Base-by-base conservation (phyloP, 2,113 vertebrate species). In the Cochlearius cochlearius region DNA sequence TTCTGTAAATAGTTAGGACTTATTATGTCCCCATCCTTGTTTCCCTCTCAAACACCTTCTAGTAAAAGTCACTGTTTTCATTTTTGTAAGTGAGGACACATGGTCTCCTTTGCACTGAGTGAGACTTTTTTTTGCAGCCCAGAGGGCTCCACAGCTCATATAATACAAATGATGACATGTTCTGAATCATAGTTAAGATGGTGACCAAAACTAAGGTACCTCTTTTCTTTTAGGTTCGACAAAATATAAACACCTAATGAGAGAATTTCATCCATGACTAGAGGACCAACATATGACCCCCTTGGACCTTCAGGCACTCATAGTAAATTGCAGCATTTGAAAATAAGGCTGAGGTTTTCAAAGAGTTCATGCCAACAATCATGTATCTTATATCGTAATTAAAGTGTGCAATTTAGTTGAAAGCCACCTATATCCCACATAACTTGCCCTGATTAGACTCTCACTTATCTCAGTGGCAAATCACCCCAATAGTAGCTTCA, bases 81-180 rank as follows among this genome's bases (percentile, higher is more conserved):
- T 69, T 62, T 83, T 83, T 53, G 3, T 43, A 75, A 58, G 22
- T 16, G 21, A 66, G 12, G 11, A 66, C 3, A 25, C 7, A 14
- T 14, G 11, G 12, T 75, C 5, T 43, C 3, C 27, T 77, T 88
- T n/a, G 12, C 7, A 71, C 14, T 29, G 32, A 11, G 7, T 58
- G n/a, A 90, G 17, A 64, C 2, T 39, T 89, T 73, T 26, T 53
- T 73, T 26, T 53, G 15, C 19, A 87, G 41, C 21, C 27, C 22
- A 22, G 18, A 64, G 34, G 8, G 38, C 8, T 49, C 12, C 73
- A 41, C 5, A 76, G 11, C 8, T 87, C 19, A 43, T 52, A 47
- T 50, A 75, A 52, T 39, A n/a, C 3, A 64, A 49, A 77, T 5
- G 0, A 53, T 43, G 0, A 77, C 14, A n/a, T n/a, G 3, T 67